Evolutionary conservation across 2,888 invertebrate genomes (phyloP).

Genomic region (Junonia oenone): DNA sequence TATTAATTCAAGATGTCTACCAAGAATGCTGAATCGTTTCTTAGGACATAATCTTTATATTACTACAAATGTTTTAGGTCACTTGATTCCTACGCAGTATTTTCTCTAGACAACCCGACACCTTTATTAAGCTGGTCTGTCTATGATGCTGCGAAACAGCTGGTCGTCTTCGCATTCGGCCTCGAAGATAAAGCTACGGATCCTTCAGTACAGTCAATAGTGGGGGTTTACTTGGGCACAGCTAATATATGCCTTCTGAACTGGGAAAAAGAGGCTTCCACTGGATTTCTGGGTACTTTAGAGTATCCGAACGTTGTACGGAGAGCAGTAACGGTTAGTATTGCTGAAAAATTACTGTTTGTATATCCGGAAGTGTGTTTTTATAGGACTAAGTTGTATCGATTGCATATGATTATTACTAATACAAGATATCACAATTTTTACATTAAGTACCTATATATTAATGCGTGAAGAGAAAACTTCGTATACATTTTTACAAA

Average conservation of each 20-base stretch:
- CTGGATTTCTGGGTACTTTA: slow-evolving; percentile 48
- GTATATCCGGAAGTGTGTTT: neutral
- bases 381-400: too few species aligned
- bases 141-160: neutral
- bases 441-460: too few species aligned
- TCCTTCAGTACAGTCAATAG: slow-evolving; percentile 55
- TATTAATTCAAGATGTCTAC: too few species aligned
- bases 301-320: slow-evolving; percentile 59
- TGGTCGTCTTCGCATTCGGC: neutral
- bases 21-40: too few species aligned
- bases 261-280: slow-evolving; percentile 65
- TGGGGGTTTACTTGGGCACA: slow-evolving; percentile 55
- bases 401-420: too few species aligned
- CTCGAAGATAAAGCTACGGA: slow-evolving; percentile 44
- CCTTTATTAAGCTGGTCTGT: neutral
- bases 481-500: too few species aligned
- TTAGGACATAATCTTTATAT: too few species aligned
- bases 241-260: slow-evolving; percentile 62
- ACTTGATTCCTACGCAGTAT: neutral
- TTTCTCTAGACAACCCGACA: neutral
- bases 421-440: too few species aligned
- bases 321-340: slow-evolving; percentile 53
- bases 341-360: neutral
- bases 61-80: too few species aligned
- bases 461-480: too few species aligned